Base-by-base conservation (phyloP, 2,113 vertebrate species). In the Hydropotes inermis region DNA sequence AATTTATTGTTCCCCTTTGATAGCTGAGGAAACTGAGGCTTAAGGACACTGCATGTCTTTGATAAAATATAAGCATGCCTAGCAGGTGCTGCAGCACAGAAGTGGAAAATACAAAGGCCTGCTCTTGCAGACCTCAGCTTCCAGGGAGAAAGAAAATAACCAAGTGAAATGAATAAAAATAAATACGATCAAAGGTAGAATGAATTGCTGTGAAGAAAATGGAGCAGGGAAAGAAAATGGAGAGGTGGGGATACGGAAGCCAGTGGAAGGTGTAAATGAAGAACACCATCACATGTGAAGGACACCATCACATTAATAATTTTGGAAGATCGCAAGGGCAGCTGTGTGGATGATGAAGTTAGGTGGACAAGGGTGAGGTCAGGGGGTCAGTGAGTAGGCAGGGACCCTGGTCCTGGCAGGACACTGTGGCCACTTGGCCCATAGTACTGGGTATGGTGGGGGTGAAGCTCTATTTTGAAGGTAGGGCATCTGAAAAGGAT, bases 251-350 rank as follows among this genome's bases (percentile, higher is more conserved):
- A 5, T 7, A 0, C 2, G 7, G 47, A 30, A 91, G 74, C 52
- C 23, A 1, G 2, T 0, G 19, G 85, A n/a, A 33, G 6, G 12
- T 14, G 4, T 58, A 21, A 45, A 9, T 0, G 1, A 30, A 6
- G 64, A 10, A 30, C 12, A 50, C 47, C 47, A 50, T 50, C 47
- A 50, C 47, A 50, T 50, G 47, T 50, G 47, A 50, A 89, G 28
- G 21, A 81, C 15, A 5, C 0, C 13, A 7, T 14, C 11, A 2
- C 23, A 10, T 47, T 21, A 6, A 13, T 17, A 3, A 5, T 67
- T 43, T 33, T 55, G 0, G 30, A 55, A 78, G 36, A 23, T 45
- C 43, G 3, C n/a, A 6, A 82, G 82, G 60, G 61, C 25, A 28
- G 10, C 19, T 11, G 12, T 10, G 45, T 79, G 25, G 28, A 47